These are phyloP conservation scores for Pavo muticus DNA, from an alignment of 2,113 vertebrate genomes.

Conservation along the genomic window DNA sequence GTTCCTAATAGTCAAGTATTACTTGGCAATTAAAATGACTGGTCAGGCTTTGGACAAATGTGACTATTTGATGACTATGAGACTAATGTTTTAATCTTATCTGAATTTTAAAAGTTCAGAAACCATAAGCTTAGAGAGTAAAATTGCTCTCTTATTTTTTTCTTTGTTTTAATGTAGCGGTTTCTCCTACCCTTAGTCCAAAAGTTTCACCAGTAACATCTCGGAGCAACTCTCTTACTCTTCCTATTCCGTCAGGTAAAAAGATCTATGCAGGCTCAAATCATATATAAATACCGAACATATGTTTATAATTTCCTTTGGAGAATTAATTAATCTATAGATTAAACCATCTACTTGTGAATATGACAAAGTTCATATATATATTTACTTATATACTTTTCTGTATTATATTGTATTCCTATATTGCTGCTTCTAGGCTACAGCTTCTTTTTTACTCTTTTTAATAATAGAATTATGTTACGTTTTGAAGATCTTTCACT, in stretches of 20 bases:
- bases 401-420: neutral
- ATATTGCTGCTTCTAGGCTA: neutral
- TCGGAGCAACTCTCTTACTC: constrained; percentile 80
- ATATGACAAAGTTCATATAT: neutral
- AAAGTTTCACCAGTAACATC: constrained; percentile 82
- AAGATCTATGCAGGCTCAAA: neutral
- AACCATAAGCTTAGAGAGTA: neutral
- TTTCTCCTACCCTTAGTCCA: constrained; percentile 83
- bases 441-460: neutral
- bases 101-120: neutral
- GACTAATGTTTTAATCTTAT: neutral
- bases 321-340: neutral
- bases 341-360: neutral
- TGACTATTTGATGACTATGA: neutral
- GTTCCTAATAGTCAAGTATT: neutral
- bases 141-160: neutral
- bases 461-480: neutral
- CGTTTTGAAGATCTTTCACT: neutral
- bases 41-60: neutral
- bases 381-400: neutral
- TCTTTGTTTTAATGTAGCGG: constrained; percentile 68
- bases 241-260: constrained; percentile 80
- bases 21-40: neutral
- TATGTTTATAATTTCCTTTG: neutral
- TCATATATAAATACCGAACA: neutral